Evolutionary conservation across 2,888 invertebrate genomes (phyloP).

Genomic region (Chromoteleia sp.): DNA sequence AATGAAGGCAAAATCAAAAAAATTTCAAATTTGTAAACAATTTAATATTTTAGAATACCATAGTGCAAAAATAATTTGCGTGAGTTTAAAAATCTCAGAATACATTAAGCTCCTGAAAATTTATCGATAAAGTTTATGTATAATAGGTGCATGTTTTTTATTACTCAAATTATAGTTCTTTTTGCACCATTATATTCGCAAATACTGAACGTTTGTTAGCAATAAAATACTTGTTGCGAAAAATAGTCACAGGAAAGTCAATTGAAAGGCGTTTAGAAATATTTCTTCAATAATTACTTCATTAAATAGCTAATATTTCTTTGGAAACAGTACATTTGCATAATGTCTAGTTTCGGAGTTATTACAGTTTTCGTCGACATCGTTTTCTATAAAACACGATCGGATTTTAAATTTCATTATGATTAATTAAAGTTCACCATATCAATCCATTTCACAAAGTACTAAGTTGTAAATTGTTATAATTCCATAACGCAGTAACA

Average conservation of each 20-base stretch:
- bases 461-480: constrained; percentile 10
- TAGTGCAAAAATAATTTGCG: no score
- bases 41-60: no score
- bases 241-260: constrained; percentile 11
- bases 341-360: constrained; percentile 15
- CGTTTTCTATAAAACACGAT: background rate
- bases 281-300: constrained; percentile 34
- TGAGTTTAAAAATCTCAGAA: background rate
- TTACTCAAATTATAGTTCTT: background rate
- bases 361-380: background rate
- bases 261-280: constrained; percentile 12
- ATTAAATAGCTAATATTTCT: constrained; percentile 15
- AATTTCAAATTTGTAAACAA: no score
- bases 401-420: constrained; percentile 15
- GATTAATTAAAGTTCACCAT: constrained; percentile 10
- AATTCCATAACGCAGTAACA: constrained; percentile 1
- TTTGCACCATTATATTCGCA: background rate
- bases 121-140: background rate
- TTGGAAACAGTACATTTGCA: constrained; percentile 7
- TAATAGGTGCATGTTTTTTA: background rate
- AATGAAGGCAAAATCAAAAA: no score
- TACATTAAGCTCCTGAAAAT: background rate
- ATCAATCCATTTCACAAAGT: constrained; percentile 17
- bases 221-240: constrained; percentile 8
- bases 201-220: constrained; percentile 6